Evolutionary conservation across 2,888 invertebrate species (phyloP), one percentile per base, ranked within the genome.

Genomic region (Cephus spinipes): DNA sequence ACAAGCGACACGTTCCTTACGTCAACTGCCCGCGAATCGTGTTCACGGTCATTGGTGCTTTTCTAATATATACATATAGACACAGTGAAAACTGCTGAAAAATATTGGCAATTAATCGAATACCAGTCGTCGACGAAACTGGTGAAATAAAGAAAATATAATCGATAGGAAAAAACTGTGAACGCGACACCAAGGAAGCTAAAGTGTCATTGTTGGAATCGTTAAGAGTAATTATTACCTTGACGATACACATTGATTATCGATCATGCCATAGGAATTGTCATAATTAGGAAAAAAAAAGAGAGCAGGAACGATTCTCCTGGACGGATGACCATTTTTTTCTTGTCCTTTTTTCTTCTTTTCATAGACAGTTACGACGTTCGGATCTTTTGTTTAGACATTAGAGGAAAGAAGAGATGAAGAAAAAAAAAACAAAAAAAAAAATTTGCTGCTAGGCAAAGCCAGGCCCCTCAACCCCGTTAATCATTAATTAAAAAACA

Each of bases 391-490:
- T 0, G 4, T 40, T 40, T 15, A 15, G 40, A 15, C 6, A 40
- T 40, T 40, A 15, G 15, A 40, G 15, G 40, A 40, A 6, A 15
- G 40, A 40, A 40, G 40, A 40, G 15, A 40, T 0, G 40, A 40
- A 40, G 40, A 40, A 6, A 35, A 12, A 35, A 12, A 35, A 35
- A 2, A 1, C 1, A n/a, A 34, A 34, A 12, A 73, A 31, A 68
- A 77, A 74, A 76, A 78, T 80, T 78, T 84, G 83, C 82, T 85
- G 85, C 82, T 81, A 84, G 82, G 84, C 83, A 84, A 90, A 90
- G 90, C 90, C 84, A 86, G 88, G 90, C 90, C 88, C 91, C 90
- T 89, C 88, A 89, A 90, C 89, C 91, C 90, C 40, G 85, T 81
- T 84, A 80, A 80, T 80, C 77, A 68, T 79, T 15, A 40, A 31